Evolutionary conservation across 2,113 vertebrate genomes (phyloP).

Genomic region (Chitala chitala): DNA sequence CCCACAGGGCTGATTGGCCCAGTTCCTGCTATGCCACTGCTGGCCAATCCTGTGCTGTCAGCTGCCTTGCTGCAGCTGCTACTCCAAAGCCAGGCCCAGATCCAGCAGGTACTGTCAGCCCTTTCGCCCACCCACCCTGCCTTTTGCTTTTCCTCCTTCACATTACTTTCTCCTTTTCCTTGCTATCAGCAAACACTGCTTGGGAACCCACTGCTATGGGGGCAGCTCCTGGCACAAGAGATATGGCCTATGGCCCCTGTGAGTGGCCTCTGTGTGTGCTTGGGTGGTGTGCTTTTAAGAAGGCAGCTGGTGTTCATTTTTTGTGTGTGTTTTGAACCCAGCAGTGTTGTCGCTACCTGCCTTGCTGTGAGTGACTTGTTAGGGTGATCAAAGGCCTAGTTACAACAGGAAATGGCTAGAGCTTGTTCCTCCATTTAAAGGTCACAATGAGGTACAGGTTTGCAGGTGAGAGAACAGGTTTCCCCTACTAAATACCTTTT

Average conservation of each 20-base stretch:
- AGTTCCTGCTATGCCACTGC: constrained; percentile 68
- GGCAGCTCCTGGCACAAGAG: constrained; percentile 66
- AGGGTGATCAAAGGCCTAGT: no score
- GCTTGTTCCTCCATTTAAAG: no score
- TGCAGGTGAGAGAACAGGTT: no score
- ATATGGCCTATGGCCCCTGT: constrained; percentile 58
- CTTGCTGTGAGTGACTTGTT: no score
- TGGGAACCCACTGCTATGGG: constrained; percentile 67
- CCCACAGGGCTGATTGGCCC: constrained; percentile 77
- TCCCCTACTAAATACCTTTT: no score
- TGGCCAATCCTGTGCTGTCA: constrained; percentile 73
- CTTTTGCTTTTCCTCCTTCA: not conserved
- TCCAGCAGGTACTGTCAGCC: constrained; percentile 69
- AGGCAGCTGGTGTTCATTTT: no score
- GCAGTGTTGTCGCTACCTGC: no score
- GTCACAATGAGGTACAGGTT: no score
- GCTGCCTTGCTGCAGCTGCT: constrained; percentile 78
- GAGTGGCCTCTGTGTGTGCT: constrained; percentile 54
- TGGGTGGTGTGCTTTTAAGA: constrained; percentile 27
- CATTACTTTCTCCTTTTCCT: constrained; percentile 15
- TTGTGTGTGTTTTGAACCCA: not conserved
- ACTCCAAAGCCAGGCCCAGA: constrained; percentile 76
- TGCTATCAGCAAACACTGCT: constrained; percentile 64
- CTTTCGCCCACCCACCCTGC: not conserved
- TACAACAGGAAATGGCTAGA: no score